phyloP scores from a whole-genome alignment of 2,888 invertebrate species.

The Silvanus unidentatus region DNA sequence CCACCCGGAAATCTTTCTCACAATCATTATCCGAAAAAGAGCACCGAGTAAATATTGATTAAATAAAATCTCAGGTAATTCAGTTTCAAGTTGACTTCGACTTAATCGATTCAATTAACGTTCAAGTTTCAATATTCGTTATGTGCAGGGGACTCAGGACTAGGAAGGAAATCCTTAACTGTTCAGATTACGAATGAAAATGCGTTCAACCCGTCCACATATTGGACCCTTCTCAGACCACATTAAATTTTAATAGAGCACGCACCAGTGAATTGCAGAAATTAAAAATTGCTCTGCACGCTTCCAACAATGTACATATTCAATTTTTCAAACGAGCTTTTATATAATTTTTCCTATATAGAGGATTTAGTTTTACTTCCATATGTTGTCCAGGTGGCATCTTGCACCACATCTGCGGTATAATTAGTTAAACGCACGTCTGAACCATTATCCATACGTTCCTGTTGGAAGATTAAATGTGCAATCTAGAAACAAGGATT shows the following conservation, averaged over 20 bases:
- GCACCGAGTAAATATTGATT: too few species aligned
- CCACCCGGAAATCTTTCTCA: too few species aligned
- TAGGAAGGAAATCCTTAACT: not conserved
- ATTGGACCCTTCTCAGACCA: constrained; percentile 1
- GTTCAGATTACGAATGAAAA: not conserved
- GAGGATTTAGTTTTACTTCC: constrained; percentile 10
- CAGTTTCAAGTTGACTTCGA: constrained; percentile 1
- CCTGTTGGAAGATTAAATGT: constrained; percentile 20
- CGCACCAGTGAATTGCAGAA: too few species aligned
- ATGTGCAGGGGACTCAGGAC: too few species aligned
- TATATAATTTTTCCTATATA: too few species aligned
- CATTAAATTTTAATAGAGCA: not conserved
- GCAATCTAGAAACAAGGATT: constrained; percentile 5
- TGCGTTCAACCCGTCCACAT: not conserved
- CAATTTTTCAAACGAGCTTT: too few species aligned
- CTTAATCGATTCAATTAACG: constrained; percentile 4
- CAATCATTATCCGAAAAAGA: too few species aligned
- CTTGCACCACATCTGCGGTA: constrained; percentile 22
- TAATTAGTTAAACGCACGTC: constrained; percentile 26
- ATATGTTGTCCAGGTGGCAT: constrained; percentile 30
- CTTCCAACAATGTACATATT: not conserved
- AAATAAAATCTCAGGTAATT: too few species aligned
- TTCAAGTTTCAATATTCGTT: constrained; percentile 13
- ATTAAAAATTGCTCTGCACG: not conserved
- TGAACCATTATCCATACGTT: constrained; percentile 18